A percentile compares a stretch with the other conserved stretches of the same genome.
Conservation (phyloP, 92 coral and sea anemone species). For the Epizoanthus ramosus region DNA sequence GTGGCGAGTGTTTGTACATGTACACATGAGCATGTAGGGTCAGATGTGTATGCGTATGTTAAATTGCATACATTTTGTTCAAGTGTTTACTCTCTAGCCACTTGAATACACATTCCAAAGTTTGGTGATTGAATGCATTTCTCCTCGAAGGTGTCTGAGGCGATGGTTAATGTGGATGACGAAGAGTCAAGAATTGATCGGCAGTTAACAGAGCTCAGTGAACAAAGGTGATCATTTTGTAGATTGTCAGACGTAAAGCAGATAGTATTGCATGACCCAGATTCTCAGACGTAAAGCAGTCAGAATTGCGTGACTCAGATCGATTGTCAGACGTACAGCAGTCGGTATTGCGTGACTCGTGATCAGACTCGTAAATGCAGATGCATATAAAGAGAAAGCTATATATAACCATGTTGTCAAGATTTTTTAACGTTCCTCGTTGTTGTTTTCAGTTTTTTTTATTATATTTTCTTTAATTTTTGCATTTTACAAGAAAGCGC, state of each 20-base stretch:
- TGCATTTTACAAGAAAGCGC: background rate
- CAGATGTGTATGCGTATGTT: background rate
- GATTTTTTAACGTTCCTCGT: too few relatives aligned
- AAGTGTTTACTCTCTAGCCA: background rate
- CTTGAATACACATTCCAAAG: background rate
- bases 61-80: background rate
- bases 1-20: background rate
- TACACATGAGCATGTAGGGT: background rate
- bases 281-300: too few relatives aligned
- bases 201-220: conserved; percentile 90
- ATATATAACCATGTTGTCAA: too few relatives aligned
- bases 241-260: too few relatives aligned
- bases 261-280: too few relatives aligned
- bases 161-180: conserved; percentile 93
- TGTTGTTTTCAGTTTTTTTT: too few relatives aligned
- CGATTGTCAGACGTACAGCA: too few relatives aligned
- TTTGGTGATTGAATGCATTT: background rate
- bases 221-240: conserved; percentile 79
- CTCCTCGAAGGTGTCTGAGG: conserved; percentile 81
- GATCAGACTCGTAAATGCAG: too few relatives aligned
- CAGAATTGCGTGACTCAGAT: too few relatives aligned
- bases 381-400: too few relatives aligned
- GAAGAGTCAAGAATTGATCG: conserved; percentile 94
- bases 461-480: background rate
- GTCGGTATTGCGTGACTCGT: too few relatives aligned